phyloP scores from a whole-genome alignment of 2,113 vertebrate genomes.

The Theristicus caerulescens region DNA sequence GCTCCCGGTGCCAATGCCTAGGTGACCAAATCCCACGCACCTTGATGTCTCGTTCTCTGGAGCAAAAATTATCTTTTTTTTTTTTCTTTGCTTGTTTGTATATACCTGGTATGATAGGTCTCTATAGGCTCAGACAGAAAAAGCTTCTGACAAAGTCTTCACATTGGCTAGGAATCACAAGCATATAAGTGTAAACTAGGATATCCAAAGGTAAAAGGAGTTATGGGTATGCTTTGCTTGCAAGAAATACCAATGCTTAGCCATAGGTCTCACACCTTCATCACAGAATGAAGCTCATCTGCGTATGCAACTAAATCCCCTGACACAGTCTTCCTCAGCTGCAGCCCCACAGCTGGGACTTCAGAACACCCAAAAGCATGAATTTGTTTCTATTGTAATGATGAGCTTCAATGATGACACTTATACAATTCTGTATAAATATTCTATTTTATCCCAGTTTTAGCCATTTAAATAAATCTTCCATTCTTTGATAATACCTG shows the following conservation, averaged over 20 bases:
- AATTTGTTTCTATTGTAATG: neutral
- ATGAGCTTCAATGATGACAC: neutral
- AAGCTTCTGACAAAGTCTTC: neutral
- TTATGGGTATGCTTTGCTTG: neutral
- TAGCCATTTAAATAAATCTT: neutral
- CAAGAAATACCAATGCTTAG: neutral
- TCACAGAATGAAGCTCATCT: neutral
- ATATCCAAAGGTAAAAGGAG: neutral
- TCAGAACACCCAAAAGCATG: neutral
- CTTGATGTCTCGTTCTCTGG: neutral
- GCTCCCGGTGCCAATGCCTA: neutral
- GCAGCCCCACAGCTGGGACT: neutral
- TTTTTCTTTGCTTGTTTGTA: neutral
- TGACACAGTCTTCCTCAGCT: neutral
- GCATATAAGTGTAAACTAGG: neutral
- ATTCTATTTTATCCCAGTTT: neutral
- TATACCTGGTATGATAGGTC: neutral
- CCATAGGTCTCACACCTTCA: neutral
- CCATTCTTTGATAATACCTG: slow-evolving; percentile 18
- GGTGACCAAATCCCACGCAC: neutral
- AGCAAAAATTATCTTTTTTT: neutral
- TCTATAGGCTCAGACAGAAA: neutral
- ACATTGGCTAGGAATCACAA: neutral
- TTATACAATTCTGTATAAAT: neutral
- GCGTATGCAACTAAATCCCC: neutral